Evolutionary conservation across 2,797 vertebrate species (phyloP).

Genomic region (Alcedo quadribrachys): DNA sequence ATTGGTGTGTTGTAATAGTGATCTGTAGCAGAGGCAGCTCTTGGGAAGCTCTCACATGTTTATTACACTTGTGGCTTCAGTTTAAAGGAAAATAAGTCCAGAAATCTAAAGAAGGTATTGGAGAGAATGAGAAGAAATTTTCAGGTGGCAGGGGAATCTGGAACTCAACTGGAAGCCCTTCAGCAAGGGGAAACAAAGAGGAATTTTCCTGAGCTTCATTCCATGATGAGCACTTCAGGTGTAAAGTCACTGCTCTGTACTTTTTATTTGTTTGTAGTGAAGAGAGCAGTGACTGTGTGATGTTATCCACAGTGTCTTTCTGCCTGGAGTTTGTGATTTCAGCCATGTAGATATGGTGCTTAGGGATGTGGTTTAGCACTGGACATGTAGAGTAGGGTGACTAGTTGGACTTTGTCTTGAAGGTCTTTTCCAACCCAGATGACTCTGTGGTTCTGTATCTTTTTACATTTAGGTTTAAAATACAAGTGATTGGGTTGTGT

Average conservation of each 20-base stretch:
- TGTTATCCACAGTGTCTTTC: not conserved
- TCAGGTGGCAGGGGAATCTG: not conserved
- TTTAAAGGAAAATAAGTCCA: not conserved
- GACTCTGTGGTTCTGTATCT: not conserved
- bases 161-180: not conserved
- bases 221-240: not conserved
- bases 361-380: not conserved
- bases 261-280: not conserved
- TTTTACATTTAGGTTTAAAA: not conserved
- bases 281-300: accelerated
- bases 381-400: not conserved
- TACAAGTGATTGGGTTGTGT: accelerated
- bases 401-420: not conserved
- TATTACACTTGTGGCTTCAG: not conserved
- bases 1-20: not conserved
- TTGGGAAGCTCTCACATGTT: not conserved
- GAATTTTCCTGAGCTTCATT: not conserved
- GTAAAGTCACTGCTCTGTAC: not conserved
- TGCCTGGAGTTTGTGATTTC: not conserved
- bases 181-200: not conserved
- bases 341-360: too few relatives aligned
- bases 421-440: not conserved
- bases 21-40: not conserved
- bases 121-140: not conserved
- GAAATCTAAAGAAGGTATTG: not conserved